Evolutionary conservation across 2,797 vertebrate genomes (phyloP).

Genomic region (Siniperca undulata): DNA sequence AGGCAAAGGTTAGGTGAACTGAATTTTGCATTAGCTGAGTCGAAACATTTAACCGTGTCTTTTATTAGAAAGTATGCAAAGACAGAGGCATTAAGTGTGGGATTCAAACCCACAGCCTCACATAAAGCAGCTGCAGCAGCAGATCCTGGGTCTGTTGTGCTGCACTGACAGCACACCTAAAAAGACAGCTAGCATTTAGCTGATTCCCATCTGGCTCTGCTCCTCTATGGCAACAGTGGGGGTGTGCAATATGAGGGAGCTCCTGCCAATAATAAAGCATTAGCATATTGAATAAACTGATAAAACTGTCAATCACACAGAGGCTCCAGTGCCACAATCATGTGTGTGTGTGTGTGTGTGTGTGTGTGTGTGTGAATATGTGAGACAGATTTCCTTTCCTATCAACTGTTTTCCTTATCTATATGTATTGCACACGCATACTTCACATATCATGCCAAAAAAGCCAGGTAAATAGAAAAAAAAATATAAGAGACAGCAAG

Average conservation of each 20-base stretch:
- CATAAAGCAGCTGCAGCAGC: constrained; percentile 22
- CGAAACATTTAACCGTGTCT: constrained; percentile 10
- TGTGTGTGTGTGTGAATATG: constrained; percentile 12
- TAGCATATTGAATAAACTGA: constrained; percentile 72
- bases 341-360: constrained; percentile 9
- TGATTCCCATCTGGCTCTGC: constrained; percentile 55
- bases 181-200: constrained; percentile 50
- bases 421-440: background rate
- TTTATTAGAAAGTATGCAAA: background rate
- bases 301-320: constrained; percentile 70
- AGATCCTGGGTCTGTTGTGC: constrained; percentile 21
- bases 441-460: background rate
- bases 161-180: constrained; percentile 31
- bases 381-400: background rate
- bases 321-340: constrained; percentile 28
- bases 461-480: background rate
- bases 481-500: background rate
- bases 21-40: background rate
- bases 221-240: constrained; percentile 48
- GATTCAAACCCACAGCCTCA: constrained; percentile 40
- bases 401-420: constrained; percentile 13
- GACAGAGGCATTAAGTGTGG: background rate
- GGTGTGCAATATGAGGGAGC: constrained; percentile 44
- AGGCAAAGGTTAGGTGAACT: constrained; percentile 1
- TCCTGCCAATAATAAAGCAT: constrained; percentile 65